Evolutionary conservation across 1,140 invertebrate genomes (phyloP), one percentile per base, ranked within the genome.

Genomic region (Drosophila novamexicana): DNA sequence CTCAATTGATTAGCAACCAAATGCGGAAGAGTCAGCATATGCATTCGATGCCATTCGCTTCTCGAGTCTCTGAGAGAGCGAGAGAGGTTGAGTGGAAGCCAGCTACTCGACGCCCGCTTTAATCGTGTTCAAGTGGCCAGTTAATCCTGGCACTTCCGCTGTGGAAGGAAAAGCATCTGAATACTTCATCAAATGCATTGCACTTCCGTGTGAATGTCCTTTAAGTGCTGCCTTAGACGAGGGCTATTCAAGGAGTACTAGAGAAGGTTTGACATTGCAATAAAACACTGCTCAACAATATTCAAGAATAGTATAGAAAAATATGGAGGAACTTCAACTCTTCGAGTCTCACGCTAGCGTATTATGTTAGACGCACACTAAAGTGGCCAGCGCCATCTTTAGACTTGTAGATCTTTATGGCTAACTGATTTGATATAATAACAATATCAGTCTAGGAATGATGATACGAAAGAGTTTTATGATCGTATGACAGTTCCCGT

Each of bases 111-210:
- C 10, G 18, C 18, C 14, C 16, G 34, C 49, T 36, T 64, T 71
- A 89, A 81, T 75, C 84, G 80, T 89, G 84, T 89, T 89, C 71
- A 84, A 89, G 84, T 89, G 77, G 79, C 76, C 83, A 71, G 79
- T 83, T 86, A 86, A 88, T 88, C 83, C 83, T 75, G 65, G 52
- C 64, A 68, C 80, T 89, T 89, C 76, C 77, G 79, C 36, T 65
- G 47, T 3, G 39, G 3, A 37, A 53, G 58, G 34, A 72, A 57
- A 37, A 56, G 67, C 49, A n/a, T 8, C 29, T 58, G 56, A 34
- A 75, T 68, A 72, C 56, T 65, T 61, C 57, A 82, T 77, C 70
- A 81, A 49, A 79, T 75, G 78, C 44, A 63, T 40, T 79, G 61
- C 84, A 88, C 76, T 88, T 83, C 62, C 67, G 77, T 84, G 68